Evolutionary conservation across 2,888 invertebrate species (phyloP), one percentile per base, ranked within the genome.

Genomic region (Mycalesis mineus): DNA sequence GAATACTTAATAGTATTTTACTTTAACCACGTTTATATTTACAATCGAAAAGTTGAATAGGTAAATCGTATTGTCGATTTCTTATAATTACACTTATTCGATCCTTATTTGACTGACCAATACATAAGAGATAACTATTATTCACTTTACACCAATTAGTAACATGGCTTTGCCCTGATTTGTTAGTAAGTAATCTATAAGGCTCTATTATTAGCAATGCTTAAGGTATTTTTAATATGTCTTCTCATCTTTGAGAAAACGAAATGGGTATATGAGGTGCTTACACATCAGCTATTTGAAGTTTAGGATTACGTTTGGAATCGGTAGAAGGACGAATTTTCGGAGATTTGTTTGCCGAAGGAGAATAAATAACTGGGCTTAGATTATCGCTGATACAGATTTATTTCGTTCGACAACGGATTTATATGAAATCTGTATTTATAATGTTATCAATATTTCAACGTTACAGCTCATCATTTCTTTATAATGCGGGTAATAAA

Each of bases 351-450:
- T 57, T 57, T 39, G 42, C 40, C 28, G 45, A 57, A 55, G 37
- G 50, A 47, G 47, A 45, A 57, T 60, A 60, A 60, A 57, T 55
- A 55, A 48, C 41, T 45, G 47, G 40, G 57, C 54, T 57, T 57
- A 55, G 54, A 57, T 60, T 58, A 57, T 57, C 36, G 57, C 54
- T 50, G 51, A 57, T 51, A 60, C 50, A 51, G 47, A 60, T 58
- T 58, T 51, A 61, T 61, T 51, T 58, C 47, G 39, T 54, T 48
- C 49, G 45, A 51, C 44, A 37, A 52, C 29, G 13, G 40, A 57
- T 60, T 45, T 47, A 33, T 36, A 49, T 41, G 36, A 50, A 54
- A 54, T 57, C 50, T 50, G 45, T 51, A 51, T 47, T 57, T 33
- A 44, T 37, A 48, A 48, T 36, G 40, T 15, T 39, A 31, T 49